Conservation (phyloP, 2,888 invertebrate species). For the Galeruca laticollis region DNA sequence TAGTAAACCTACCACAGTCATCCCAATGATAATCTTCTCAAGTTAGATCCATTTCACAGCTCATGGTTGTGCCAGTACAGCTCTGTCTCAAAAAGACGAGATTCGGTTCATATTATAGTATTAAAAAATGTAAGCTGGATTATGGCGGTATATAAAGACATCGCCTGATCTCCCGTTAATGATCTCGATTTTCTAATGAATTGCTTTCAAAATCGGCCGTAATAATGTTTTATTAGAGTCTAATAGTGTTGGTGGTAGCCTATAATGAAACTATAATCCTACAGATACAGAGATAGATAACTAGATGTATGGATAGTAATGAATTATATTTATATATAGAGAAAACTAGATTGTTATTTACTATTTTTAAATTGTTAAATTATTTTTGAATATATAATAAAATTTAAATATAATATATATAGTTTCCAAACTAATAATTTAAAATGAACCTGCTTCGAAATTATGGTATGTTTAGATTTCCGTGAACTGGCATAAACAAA, state of each 20-base stretch:
- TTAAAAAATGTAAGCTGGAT: conserved; percentile 13
- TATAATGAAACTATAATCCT: conserved; percentile 13
- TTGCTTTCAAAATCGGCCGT: conserved; percentile 21
- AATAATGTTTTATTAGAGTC: conserved; percentile 13
- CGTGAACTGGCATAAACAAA: too few relatives aligned
- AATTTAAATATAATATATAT: background rate
- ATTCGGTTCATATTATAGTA: background rate
- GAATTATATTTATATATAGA: background rate
- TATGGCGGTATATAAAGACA: conserved; percentile 18
- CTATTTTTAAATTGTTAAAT: background rate
- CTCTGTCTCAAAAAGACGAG: background rate
- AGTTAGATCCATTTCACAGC: too few relatives aligned
- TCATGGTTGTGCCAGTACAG: background rate
- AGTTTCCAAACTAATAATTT: background rate
- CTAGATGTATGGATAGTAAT: conserved; percentile 5
- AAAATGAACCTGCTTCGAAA: too few relatives aligned
- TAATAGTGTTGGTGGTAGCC: conserved; percentile 19
- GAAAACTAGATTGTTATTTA: background rate
- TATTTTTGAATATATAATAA: background rate
- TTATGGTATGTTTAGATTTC: too few relatives aligned
- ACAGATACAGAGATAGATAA: conserved; percentile 11
- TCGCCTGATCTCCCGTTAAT: conserved; percentile 20
- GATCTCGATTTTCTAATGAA: conserved; percentile 27
- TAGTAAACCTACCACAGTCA: too few relatives aligned
- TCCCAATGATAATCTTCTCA: too few relatives aligned